Percentiles rank a stretch among this genome's conserved stretches.
These are phyloP conservation scores for Spea multiplicata DNA, from an alignment of 2,113 vertebrate genomes.

Conservation along the genomic window DNA sequence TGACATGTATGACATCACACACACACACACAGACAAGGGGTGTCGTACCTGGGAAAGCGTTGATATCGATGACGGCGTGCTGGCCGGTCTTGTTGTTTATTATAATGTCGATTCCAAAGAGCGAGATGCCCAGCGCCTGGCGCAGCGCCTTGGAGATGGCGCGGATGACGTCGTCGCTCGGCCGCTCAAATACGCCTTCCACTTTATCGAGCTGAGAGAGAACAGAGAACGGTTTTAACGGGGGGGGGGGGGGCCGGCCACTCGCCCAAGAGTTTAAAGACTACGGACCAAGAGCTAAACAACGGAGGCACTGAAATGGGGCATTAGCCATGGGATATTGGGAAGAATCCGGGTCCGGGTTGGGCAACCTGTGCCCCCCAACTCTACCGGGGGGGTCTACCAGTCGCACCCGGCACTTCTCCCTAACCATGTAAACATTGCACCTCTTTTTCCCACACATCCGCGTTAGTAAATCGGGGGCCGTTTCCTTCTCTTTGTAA, in stretches of 20 bases:
- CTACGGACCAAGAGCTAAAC: too few relatives aligned
- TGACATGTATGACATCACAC: too few relatives aligned
- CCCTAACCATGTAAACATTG: too few relatives aligned
- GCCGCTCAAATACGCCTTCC: slow-evolving; percentile 88
- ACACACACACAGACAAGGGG: too few relatives aligned
- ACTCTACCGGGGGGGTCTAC: too few relatives aligned
- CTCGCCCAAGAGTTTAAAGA: background rate
- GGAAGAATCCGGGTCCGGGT: too few relatives aligned
- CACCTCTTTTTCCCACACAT: background rate
- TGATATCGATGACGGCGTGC: slow-evolving; percentile 94
- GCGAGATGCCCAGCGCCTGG: slow-evolving; percentile 85
- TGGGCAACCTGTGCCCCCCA: too few relatives aligned
- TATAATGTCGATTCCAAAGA: slow-evolving; percentile 96
- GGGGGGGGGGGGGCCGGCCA: background rate
- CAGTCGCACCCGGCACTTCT: too few relatives aligned
- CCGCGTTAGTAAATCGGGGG: background rate
- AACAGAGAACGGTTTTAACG: background rate
- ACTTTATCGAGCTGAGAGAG: slow-evolving; percentile 85
- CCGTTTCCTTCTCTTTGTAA: background rate
- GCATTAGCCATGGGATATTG: too few relatives aligned
- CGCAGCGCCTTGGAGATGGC: slow-evolving; percentile 83
- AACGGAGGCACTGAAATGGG: too few relatives aligned
- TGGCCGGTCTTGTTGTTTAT: slow-evolving; percentile 97
- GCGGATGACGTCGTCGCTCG: slow-evolving; percentile 88
- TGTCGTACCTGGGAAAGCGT: slow-evolving; percentile 91